Base-by-base conservation (phyloP, 2,888 invertebrate genomes). In the Agrypnus murinus region DNA sequence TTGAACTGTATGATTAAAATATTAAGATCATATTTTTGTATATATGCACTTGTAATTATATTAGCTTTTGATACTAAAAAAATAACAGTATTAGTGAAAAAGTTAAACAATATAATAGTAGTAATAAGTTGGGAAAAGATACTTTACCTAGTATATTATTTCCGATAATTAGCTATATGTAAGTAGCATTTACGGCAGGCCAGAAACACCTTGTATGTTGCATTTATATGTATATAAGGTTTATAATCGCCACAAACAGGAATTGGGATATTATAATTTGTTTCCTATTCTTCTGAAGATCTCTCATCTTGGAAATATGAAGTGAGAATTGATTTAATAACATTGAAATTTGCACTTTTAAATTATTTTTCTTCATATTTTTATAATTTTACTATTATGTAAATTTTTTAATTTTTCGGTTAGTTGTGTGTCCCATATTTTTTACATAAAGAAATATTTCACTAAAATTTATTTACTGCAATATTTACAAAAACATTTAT, bases 41-140 rank as follows among this genome's bases (percentile, higher is more conserved):
- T 55, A 55, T 55, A 55, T 55, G 55, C 55, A 55, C 55, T 55
- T 55, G 15, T 55, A 55, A 36, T 55, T 5, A 15, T 55, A n/a
- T 15, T 36, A 36, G 14, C 4, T 55, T 46, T 55, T 12, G 15
- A 58, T 43, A 38, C 25, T 43, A 58, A 58, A 58, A 58, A 15
- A 55, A 34, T 32, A 55, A 32, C 19, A 58, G 40, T 31, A 58
- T 58, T 58, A 58, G 43, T 58, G 58, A 58, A 58, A 58, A 58
- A 55, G 55, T 55, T 55, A 59, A 59, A 63, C 14, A 50, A 62
- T 19, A 55, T 57, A 65, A 38, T 67, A 67, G 50, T 43, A 67
- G 60, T 59, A 66, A 53, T 65, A 65, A 65, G 38, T 60, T 60
- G 67, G 66, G 60, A 50, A 65, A 67, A 25, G 5, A 67, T 67